phyloP scores from a whole-genome alignment of 2,888 invertebrate genomes.

The Corbicula japonica region DNA sequence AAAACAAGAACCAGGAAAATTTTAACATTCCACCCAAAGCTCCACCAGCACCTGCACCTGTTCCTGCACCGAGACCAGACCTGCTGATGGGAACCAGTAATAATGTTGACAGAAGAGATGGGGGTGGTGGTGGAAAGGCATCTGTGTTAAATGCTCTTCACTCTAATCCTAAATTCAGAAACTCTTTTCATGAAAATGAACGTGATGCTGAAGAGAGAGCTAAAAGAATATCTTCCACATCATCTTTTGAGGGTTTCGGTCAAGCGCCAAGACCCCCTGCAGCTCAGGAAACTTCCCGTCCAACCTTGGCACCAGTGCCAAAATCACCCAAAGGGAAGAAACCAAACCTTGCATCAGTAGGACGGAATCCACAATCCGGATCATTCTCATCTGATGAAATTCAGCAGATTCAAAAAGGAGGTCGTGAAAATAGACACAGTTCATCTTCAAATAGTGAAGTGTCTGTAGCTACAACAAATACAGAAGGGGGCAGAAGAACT shows the following conservation, averaged over 20 bases:
- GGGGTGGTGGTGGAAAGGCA: slow-evolving; percentile 46
- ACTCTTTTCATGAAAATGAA: slow-evolving; percentile 73
- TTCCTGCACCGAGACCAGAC: too few relatives aligned
- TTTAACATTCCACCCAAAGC: background rate
- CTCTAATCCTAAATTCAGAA: slow-evolving; percentile 74
- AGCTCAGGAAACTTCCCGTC: slow-evolving; percentile 42
- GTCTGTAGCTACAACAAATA: slow-evolving; percentile 46
- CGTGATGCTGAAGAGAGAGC: slow-evolving; percentile 77
- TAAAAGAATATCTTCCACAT: slow-evolving; percentile 72
- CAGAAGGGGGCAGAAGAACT: slow-evolving; percentile 23
- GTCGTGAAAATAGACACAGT: slow-evolving; percentile 38
- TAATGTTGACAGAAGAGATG: slow-evolving; percentile 21
- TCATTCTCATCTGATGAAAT: slow-evolving; percentile 76
- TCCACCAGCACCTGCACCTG: slow-evolving; percentile 10
- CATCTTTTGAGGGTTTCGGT: slow-evolving; percentile 61
- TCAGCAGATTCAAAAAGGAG: slow-evolving; percentile 54
- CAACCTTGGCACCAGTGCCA: slow-evolving; percentile 71
- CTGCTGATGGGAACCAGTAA: too few relatives aligned
- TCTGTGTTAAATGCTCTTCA: slow-evolving; percentile 74
- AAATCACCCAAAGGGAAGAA: slow-evolving; percentile 59
- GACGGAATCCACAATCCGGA: slow-evolving; percentile 70
- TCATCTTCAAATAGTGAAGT: slow-evolving; percentile 67
- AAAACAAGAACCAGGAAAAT: slow-evolving; percentile 1
- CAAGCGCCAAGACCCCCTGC: slow-evolving; percentile 64
- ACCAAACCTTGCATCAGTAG: slow-evolving; percentile 74